Conservation (phyloP, 2,888 invertebrate genomes). For the Tenthredo livida region DNA sequence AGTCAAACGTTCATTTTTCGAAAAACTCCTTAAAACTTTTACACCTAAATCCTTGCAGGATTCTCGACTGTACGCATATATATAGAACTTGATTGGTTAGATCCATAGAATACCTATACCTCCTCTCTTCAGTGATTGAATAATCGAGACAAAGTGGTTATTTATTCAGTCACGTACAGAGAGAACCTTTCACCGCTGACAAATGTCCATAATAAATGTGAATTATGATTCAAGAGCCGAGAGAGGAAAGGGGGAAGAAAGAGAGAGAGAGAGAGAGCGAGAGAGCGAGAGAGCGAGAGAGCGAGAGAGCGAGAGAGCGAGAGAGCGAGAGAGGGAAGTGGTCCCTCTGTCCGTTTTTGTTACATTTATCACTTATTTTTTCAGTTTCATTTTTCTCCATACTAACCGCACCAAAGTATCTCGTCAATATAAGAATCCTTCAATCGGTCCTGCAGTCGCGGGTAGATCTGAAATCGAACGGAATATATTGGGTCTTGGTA, state of each 20-base stretch:
- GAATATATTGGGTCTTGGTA: not conserved
- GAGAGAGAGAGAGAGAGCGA: not conserved
- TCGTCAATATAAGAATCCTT: not conserved
- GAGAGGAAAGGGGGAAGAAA: not conserved
- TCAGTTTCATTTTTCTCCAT: not conserved
- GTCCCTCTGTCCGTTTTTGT: not conserved
- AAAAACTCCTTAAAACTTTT: not conserved
- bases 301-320: not conserved
- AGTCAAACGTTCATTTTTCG: not conserved
- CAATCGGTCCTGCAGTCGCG: not conserved
- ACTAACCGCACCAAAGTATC: not conserved
- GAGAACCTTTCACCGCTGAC: conserved; percentile 39
- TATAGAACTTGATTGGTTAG: not conserved
- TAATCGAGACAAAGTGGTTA: conserved; percentile 49
- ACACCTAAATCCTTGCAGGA: not conserved
- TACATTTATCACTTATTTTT: conserved; percentile 17
- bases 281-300: not conserved
- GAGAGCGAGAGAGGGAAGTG: not conserved
- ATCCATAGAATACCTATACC: conserved; percentile 21
- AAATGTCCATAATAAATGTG: conserved; percentile 42
- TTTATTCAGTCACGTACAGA: conserved; percentile 34
- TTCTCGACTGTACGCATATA: not conserved
- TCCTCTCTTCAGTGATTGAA: conserved; percentile 31
- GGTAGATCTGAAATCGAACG: not conserved
- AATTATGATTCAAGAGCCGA: conserved; percentile 18